phyloP scores from a whole-genome alignment of 2,113 vertebrate species.

The Sebastes schlegelii region DNA sequence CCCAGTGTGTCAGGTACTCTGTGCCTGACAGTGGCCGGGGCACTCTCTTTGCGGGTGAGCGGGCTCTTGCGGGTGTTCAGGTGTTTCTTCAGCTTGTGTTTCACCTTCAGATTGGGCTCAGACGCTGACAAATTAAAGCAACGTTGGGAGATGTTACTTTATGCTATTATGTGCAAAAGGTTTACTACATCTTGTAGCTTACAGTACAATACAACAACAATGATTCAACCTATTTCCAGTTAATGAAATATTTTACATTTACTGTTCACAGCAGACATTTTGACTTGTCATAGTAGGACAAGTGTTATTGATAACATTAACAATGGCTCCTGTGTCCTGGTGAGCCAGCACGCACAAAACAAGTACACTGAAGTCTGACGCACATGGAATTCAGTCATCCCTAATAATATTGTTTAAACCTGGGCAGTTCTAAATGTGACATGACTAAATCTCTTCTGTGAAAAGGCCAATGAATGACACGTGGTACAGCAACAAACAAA shows the following conservation, averaged over 20 bases:
- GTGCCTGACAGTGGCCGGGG: slow-evolving; percentile 90
- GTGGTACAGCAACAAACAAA: not conserved
- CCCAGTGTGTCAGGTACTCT: slow-evolving; percentile 89
- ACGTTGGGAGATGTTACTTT: not conserved
- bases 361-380: no score
- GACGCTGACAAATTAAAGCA: slow-evolving; percentile 81
- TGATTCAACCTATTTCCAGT: slow-evolving; percentile 3
- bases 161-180: not conserved
- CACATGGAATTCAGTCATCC: no score
- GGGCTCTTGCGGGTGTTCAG: slow-evolving; percentile 93
- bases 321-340: no score
- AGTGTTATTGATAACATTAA: no score
- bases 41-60: slow-evolving; percentile 93
- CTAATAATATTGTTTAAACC: not conserved
- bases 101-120: slow-evolving; percentile 94
- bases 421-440: not conserved
- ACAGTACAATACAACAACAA: not conserved
- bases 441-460: not conserved
- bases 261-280: no score
- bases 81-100: slow-evolving; percentile 93
- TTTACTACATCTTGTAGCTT: not conserved
- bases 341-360: no score
- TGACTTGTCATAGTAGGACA: no score
- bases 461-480: not conserved
- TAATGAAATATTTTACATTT: no score